Evolutionary conservation across 2,888 invertebrate genomes (phyloP), one percentile per base, ranked within the genome.

Genomic region (Tipula helvola): DNA sequence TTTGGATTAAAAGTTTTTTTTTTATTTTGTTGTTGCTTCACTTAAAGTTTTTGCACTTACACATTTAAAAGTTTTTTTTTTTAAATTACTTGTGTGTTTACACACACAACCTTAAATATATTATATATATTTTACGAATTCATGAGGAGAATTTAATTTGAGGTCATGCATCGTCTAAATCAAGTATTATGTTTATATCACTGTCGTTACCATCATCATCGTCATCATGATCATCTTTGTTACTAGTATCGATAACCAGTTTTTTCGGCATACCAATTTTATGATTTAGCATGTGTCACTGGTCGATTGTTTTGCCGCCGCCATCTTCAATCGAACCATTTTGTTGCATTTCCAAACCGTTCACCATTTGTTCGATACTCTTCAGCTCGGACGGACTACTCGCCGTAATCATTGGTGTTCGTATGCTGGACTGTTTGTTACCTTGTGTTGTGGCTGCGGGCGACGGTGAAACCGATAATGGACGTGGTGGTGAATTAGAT

Each of bases 361-460:
- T 98, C 89, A 98, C 97, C 98, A 98, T 98, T 91, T 98, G 97
- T 92, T 98, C 98, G 93, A 98, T 98, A 91, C 96, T 97, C 92
- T 98, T 98, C 89, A 98, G 94, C 92, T 98, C 98, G 88, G 94
- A 95, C 88, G 90, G 92, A 88, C 92, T 91, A 86, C 89, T 90
- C 7, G 52, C 36, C 10, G 57, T 57, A 57, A 36, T 88, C 90
- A 90, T 10, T 88, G 92, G 92, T 84, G 92, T 91, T 16, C 94
- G 93, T 86, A 92, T 92, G 36, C 93, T 93, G 3, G 93, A 92
- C 89, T 93, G 92, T 89, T 94, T 89, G n/a, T 93, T 94, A 90
- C 91, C 88, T 5, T 42, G 42, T 87, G 94, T 83, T 84, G 86
- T 42, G n/a, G 87, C 87, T 5, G 86, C 87, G 86, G 87, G 87